phyloP scores from a whole-genome alignment of 2,113 vertebrate species.

The Aspiorhynchus laticeps region DNA sequence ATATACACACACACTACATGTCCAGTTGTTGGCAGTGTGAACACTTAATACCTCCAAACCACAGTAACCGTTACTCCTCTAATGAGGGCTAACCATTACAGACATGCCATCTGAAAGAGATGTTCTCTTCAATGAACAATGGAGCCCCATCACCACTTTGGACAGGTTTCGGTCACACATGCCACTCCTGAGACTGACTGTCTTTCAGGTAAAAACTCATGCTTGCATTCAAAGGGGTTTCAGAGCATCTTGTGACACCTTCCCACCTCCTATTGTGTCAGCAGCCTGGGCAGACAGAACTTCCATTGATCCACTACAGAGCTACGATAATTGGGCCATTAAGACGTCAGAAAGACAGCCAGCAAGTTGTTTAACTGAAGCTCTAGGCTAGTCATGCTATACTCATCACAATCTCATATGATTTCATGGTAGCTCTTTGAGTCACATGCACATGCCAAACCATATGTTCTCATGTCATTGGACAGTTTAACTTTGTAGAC shows the following conservation, averaged over 20 bases:
- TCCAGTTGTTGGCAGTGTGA: not conserved
- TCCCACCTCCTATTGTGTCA: conserved; percentile 67
- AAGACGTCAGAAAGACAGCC: conserved; percentile 70
- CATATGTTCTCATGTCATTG: not conserved
- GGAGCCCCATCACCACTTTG: conserved; percentile 46
- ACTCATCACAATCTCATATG: not conserved
- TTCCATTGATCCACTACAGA: conserved; percentile 72
- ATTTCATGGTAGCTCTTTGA: not conserved
- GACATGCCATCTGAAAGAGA: conserved; percentile 53
- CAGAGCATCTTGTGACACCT: conserved; percentile 68
- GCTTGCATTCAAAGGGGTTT: conserved; percentile 67
- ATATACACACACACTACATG: too few species aligned
- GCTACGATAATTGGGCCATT: conserved; percentile 73
- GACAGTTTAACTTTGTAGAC: not conserved
- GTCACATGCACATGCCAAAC: not conserved
- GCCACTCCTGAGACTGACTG: conserved; percentile 60
- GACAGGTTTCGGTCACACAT: conserved; percentile 58
- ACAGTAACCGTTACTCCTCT: conserved; percentile 8
- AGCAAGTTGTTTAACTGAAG: conserved; percentile 56
- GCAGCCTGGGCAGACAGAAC: conserved; percentile 61
- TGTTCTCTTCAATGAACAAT: conserved; percentile 55
- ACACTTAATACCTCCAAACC: not conserved
- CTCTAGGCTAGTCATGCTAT: not conserved
- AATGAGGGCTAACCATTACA: conserved; percentile 38
- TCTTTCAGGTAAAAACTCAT: conserved; percentile 60